Evolutionary conservation across 2,888 invertebrate genomes (phyloP).

Genomic region (Hirtodrosophila confusa): DNA sequence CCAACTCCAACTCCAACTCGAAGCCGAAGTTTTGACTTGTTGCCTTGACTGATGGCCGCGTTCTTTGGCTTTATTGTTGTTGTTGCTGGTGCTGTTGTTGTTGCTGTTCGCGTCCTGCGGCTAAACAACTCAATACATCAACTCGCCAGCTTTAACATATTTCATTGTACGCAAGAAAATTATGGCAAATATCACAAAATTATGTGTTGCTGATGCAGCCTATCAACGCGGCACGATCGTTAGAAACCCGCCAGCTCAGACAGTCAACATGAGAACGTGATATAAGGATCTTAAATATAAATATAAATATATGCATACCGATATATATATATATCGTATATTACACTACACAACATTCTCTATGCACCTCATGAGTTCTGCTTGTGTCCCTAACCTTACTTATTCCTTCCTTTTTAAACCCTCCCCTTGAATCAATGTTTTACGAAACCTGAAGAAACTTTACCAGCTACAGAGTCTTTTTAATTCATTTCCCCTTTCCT

Average conservation of each 20-base stretch:
- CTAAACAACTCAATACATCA: conserved; percentile 77
- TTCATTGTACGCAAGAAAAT: conserved; percentile 70
- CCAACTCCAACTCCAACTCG: conserved; percentile 5
- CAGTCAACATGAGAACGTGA: background rate
- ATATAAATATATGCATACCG: background rate
- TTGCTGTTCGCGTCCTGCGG: conserved; percentile 56
- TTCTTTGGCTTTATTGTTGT: conserved; percentile 22
- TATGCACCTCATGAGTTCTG: too few relatives aligned
- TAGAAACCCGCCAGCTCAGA: conserved; percentile 37
- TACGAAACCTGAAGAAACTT: too few relatives aligned
- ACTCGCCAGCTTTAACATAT: conserved; percentile 55
- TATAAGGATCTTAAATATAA: background rate
- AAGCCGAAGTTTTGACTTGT: conserved; percentile 25
- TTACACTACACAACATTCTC: too few relatives aligned
- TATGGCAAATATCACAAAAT: conserved; percentile 69
- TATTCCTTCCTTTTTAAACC: too few relatives aligned
- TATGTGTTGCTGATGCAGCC: conserved; percentile 46
- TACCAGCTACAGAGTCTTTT: too few relatives aligned
- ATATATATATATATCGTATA: too few relatives aligned
- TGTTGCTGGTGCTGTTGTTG: conserved; percentile 22
- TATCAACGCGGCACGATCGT: conserved; percentile 59
- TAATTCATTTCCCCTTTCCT: too few relatives aligned
- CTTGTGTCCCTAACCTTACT: too few relatives aligned
- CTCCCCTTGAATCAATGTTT: too few relatives aligned
- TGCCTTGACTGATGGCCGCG: conserved; percentile 68